Percentiles rank a stretch among this genome's conserved stretches.
Conservation (phyloP, 2,113 vertebrate genomes). For the Trachemys scripta region DNA sequence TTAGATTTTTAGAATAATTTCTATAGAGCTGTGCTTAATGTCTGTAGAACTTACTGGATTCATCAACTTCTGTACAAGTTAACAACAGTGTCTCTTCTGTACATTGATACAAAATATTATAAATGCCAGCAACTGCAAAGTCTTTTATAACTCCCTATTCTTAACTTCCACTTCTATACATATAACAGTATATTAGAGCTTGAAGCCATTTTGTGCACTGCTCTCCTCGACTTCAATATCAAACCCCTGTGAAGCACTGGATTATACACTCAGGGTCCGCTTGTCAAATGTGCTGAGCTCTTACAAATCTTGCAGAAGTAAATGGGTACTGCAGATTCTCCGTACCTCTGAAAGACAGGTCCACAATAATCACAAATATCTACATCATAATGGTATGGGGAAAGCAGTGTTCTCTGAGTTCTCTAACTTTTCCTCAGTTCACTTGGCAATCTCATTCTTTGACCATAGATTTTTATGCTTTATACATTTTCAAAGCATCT, state of each 20-base stretch:
- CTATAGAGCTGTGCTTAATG: neutral
- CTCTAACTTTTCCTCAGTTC: neutral
- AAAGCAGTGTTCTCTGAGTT: neutral
- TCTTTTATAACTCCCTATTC: neutral
- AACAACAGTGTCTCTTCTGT: neutral
- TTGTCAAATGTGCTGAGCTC: accelerated
- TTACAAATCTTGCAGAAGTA: neutral
- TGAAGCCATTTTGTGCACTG: neutral
- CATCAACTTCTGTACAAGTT: neutral
- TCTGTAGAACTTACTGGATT: neutral
- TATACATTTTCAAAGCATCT: neutral
- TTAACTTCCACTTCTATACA: neutral
- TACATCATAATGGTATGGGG: accelerated
- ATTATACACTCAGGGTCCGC: neutral
- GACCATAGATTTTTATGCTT: neutral
- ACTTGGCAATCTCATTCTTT: neutral
- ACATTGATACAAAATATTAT: neutral
- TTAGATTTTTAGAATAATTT: neutral
- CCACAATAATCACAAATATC: accelerated
- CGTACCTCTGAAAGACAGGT: neutral
- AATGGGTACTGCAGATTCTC: neutral
- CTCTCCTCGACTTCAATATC: neutral
- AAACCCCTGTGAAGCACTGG: neutral
- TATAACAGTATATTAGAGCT: neutral
- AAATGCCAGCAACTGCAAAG: neutral